Evolutionary conservation across 2,888 invertebrate species (phyloP).

Genomic region (Tipula lateralis): DNA sequence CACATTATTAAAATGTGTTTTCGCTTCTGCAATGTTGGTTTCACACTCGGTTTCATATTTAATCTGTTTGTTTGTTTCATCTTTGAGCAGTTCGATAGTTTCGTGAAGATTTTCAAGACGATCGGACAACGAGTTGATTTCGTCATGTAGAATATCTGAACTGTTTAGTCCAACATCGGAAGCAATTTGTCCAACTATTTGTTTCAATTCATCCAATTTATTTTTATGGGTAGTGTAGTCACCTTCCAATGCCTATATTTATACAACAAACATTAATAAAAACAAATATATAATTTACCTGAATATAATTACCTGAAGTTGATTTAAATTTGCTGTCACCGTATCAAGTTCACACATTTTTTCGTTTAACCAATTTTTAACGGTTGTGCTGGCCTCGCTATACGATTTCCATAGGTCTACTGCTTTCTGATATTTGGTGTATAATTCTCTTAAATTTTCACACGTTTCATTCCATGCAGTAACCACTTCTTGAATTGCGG

Average conservation of each 20-base stretch:
- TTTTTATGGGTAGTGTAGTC: constrained; percentile 67
- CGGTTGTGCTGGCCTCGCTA: constrained; percentile 70
- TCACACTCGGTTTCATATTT: constrained; percentile 52
- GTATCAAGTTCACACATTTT: constrained; percentile 68
- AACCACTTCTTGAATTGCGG: constrained; percentile 72
- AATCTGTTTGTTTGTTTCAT: constrained; percentile 69
- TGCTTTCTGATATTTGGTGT: constrained; percentile 72
- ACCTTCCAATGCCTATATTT: constrained; percentile 66
- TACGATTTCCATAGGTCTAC: constrained; percentile 77
- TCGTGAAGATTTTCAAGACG: constrained; percentile 71
- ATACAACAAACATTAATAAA: neutral
- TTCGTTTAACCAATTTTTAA: constrained; percentile 69
- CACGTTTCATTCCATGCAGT: constrained; percentile 77
- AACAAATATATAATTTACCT: neutral
- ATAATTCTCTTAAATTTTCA: constrained; percentile 68
- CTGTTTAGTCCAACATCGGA: constrained; percentile 70
- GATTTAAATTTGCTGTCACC: constrained; percentile 66
- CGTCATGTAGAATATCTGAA: constrained; percentile 66
- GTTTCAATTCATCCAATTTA: constrained; percentile 62
- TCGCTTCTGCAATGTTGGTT: constrained; percentile 56
- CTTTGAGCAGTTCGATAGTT: constrained; percentile 67
- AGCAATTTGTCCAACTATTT: constrained; percentile 72
- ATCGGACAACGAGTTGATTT: constrained; percentile 70
- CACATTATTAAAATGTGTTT: constrained; percentile 63
- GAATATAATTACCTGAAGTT: constrained; percentile 64